Evolutionary conservation across 2,113 vertebrate species (phyloP), one percentile per base, ranked within the genome.

Genomic region (Passer montanus): DNA sequence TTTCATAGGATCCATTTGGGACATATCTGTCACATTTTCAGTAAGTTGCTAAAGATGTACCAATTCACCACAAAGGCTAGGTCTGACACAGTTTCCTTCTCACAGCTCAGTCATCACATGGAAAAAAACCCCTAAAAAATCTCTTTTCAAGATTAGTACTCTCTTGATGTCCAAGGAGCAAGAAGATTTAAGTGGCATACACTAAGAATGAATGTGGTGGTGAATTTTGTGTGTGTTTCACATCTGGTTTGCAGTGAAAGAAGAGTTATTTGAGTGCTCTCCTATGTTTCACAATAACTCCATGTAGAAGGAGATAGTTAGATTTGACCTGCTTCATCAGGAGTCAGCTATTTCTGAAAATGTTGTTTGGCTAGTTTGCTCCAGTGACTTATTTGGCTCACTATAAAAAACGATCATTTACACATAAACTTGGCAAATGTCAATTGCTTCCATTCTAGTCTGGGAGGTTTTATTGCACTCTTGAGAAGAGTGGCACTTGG

Each of bases 361-460:
- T 10, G 43, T 13, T 60, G 20, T 58, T 67, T 59, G 70, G 74
- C 44, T 69, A 79, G 15, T 33, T 90, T 88, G 78, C 33, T 94
- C 73, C 78, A 63, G 39, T 63, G 50, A 60, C 50, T 95, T 89
- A 79, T 69, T 89, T 93, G 67, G 63, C 59, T 87, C 1, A 0
- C 67, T 69, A 43, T 67, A 69, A 87, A 81, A 89, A 66, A 1
- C 0, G 0, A 86, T 75, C 21, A 74, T 81, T 94, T 87, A 74
- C 89, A 84, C 52, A 59, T 37, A 23, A 87, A 69, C 77, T 87
- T 94, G 89, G 86, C 70, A 93, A 90, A 90, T 62, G 58, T 68
- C 53, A 89, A 11, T 56, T 82, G 37, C 77, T 89, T 84, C 69
- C 64, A 89, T 95, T 96, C 63, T 59, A 56, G 46, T 72, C 35